A percentile compares a stretch with the other conserved stretches of the same genome.
phyloP scores from a whole-genome alignment of 2,113 vertebrate genomes.

The Todiramphus chloris region DNA sequence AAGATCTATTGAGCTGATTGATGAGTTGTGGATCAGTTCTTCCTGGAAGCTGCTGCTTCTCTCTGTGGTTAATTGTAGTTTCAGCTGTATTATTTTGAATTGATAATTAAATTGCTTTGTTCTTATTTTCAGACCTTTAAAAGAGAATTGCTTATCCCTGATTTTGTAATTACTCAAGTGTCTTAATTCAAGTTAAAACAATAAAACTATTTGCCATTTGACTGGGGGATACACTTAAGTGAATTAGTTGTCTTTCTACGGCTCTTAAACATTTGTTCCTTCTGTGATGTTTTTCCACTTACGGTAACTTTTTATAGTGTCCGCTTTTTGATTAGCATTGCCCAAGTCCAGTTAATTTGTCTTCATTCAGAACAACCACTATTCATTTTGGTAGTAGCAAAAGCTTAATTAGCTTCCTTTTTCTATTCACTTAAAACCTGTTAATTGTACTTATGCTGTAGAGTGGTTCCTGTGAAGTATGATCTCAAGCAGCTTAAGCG shows the following conservation, averaged over 20 bases:
- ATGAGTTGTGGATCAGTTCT: neutral
- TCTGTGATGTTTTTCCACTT: neutral
- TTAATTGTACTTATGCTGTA: neutral
- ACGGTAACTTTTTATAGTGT: neutral
- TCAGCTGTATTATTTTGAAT: neutral
- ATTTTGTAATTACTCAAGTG: neutral
- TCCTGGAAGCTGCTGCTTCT: neutral
- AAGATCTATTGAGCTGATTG: fast-evolving
- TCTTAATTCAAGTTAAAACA: neutral
- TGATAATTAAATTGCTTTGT: neutral
- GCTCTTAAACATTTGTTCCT: neutral
- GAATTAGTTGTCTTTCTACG: neutral
- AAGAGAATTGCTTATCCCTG: neutral
- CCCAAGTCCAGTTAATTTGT: neutral
- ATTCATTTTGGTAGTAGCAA: neutral
- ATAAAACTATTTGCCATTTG: neutral
- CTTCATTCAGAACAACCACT: neutral
- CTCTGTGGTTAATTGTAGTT: neutral
- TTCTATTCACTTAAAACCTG: neutral
- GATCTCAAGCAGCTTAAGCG: neutral
- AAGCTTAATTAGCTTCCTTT: neutral
- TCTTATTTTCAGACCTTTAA: neutral
- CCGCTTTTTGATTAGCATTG: neutral
- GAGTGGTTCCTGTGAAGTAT: neutral
- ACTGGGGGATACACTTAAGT: neutral